These are phyloP conservation scores for Acleris emargana DNA, from an alignment of 2,888 invertebrate species.

Conservation along the genomic window DNA sequence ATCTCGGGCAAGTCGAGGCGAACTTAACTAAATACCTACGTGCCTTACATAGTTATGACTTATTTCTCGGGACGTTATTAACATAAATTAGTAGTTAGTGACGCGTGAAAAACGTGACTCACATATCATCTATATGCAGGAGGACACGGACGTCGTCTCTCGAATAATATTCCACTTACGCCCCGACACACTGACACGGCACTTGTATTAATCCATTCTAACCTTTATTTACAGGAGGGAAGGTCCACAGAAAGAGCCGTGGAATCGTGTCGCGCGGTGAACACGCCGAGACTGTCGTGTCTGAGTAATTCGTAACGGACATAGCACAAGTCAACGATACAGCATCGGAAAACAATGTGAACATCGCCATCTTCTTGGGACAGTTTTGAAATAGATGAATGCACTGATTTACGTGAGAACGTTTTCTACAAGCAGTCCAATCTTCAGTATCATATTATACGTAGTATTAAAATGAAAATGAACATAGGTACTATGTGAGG, in stretches of 20 bases:
- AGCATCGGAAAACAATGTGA: conserved; percentile 20
- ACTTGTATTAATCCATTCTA: conserved; percentile 1
- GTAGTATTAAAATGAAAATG: too few relatives aligned
- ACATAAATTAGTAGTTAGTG: conserved; percentile 79
- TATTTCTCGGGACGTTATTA: conserved; percentile 62
- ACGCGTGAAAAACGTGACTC: conserved; percentile 80
- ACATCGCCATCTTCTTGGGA: conserved; percentile 12
- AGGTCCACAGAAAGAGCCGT: background rate
- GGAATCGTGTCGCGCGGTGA: conserved; percentile 15
- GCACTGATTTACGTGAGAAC: background rate
- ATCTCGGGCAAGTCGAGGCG: conserved; percentile 39
- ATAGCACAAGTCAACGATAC: conserved; percentile 39
- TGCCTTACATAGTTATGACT: conserved; percentile 69
- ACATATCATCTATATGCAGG: conserved; percentile 58
- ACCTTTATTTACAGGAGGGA: conserved; percentile 10
- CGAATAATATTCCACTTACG: conserved; percentile 49
- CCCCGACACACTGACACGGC: conserved; percentile 10
- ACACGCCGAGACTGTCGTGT: conserved; percentile 34
- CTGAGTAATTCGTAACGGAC: conserved; percentile 40
- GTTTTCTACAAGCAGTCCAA: too few relatives aligned
- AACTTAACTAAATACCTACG: conserved; percentile 62
- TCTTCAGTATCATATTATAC: too few relatives aligned
- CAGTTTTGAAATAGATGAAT: background rate
- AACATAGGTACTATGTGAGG: too few relatives aligned
- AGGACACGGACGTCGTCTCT: conserved; percentile 45